Evolutionary conservation across 2,888 invertebrate species (phyloP).

Genomic region (Rhagium mordax): DNA sequence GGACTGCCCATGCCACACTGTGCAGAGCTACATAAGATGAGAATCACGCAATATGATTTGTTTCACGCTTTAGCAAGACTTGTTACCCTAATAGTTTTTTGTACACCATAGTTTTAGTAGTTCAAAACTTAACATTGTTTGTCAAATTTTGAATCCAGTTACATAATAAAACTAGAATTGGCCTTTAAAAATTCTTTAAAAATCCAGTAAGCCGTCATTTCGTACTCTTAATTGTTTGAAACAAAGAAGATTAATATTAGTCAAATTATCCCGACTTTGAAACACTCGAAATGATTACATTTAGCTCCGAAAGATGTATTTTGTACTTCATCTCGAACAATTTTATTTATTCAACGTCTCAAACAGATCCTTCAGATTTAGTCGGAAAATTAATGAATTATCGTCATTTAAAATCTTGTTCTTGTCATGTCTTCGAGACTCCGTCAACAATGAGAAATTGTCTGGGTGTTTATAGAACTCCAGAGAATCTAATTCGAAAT

Average conservation of each 20-base stretch:
- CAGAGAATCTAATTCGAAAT: constrained; percentile 7
- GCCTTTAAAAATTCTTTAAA: not conserved
- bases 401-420: constrained; percentile 18
- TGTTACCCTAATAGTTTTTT: too few relatives aligned
- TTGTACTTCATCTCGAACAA: not conserved
- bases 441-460: constrained; percentile 18
- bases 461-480: constrained; percentile 25
- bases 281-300: not conserved
- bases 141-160: too few relatives aligned
- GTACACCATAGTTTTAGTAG: too few relatives aligned
- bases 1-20: too few relatives aligned
- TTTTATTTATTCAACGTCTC: constrained; percentile 20
- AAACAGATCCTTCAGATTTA: constrained; percentile 9
- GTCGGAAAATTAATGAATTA: constrained; percentile 22
- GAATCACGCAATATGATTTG: too few relatives aligned
- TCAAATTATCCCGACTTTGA: not conserved
- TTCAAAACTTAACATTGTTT: too few relatives aligned
- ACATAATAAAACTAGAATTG: too few relatives aligned
- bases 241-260: not conserved
- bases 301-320: not conserved
- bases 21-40: too few relatives aligned
- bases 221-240: not conserved
- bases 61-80: too few relatives aligned
- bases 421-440: constrained; percentile 10
- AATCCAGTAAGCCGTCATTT: not conserved